These are phyloP conservation scores for Melinaea marsaeus DNA, from an alignment of 2,888 invertebrate species.

Conservation along the genomic window DNA sequence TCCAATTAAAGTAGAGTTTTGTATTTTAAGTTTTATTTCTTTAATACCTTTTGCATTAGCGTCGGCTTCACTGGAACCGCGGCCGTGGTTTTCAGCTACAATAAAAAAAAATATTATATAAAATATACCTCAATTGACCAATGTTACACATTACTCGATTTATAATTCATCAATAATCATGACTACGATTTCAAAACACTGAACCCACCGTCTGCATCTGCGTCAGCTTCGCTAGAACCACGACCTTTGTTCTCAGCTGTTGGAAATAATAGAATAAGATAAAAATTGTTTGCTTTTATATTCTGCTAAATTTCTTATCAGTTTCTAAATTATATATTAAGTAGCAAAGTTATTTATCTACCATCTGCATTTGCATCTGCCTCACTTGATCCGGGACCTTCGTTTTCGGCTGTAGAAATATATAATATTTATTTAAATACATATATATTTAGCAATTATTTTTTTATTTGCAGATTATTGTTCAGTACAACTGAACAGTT, in stretches of 20 bases:
- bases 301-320: neutral
- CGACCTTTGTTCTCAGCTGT: too few relatives aligned
- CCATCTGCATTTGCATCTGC: constrained; percentile 6
- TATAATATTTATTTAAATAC: neutral
- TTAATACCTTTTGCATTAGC: neutral
- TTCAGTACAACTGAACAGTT: too few relatives aligned
- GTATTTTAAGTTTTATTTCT: neutral
- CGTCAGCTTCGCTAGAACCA: too few relatives aligned
- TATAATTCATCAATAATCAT: too few relatives aligned
- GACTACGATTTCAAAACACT: too few relatives aligned
- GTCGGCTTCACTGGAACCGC: neutral
- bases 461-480: neutral
- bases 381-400: neutral
- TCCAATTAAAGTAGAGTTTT: too few relatives aligned
- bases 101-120: too few relatives aligned
- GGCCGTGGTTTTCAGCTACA: neutral
- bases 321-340: too few relatives aligned
- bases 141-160: too few relatives aligned
- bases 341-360: neutral
- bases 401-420: constrained; percentile 9
- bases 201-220: too few relatives aligned
- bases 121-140: too few relatives aligned
- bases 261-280: too few relatives aligned
- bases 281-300: neutral
- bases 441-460: neutral